phyloP scores from a whole-genome alignment of 2,797 vertebrate genomes.

The Eutrigla gurnardus region DNA sequence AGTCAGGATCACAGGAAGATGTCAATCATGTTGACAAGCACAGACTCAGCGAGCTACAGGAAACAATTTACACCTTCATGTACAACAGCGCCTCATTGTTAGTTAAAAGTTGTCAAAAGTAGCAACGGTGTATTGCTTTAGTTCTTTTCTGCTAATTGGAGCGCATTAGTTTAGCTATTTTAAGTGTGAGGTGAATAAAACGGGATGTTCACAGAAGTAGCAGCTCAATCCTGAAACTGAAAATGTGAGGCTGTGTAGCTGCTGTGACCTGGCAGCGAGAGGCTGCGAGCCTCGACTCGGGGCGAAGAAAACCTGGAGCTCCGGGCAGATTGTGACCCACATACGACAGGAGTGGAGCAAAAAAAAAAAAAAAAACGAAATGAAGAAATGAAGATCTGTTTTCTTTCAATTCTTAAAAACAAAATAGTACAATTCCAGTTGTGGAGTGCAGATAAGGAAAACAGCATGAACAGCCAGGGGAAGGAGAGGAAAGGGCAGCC shows the following conservation, averaged over 20 bases:
- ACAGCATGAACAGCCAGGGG: too few species aligned
- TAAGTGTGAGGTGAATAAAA: too few species aligned
- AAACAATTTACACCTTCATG: conserved; percentile 1
- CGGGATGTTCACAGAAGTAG: too few species aligned
- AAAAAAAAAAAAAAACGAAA: neutral
- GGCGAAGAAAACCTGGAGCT: neutral
- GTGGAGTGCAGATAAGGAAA: neutral
- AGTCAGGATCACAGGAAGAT: conserved; percentile 17
- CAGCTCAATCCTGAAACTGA: too few species aligned
- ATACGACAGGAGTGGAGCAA: neutral
- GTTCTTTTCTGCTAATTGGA: neutral
- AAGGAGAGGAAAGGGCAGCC: neutral
- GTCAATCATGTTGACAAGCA: conserved; percentile 16
- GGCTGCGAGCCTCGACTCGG: neutral
- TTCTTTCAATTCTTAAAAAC: neutral
- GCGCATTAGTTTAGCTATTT: neutral
- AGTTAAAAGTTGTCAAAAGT: too few species aligned
- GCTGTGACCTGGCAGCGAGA: neutral
- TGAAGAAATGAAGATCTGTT: neutral
- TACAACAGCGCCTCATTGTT: too few species aligned
- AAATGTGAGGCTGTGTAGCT: neutral
- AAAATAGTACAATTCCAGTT: neutral
- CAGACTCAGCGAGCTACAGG: neutral
- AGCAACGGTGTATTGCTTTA: neutral
- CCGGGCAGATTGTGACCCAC: neutral